A percentile compares a stretch with the other conserved stretches of the same genome.
Conservation (phyloP, 2,797 vertebrate genomes). For the Pygocentrus nattereri region DNA sequence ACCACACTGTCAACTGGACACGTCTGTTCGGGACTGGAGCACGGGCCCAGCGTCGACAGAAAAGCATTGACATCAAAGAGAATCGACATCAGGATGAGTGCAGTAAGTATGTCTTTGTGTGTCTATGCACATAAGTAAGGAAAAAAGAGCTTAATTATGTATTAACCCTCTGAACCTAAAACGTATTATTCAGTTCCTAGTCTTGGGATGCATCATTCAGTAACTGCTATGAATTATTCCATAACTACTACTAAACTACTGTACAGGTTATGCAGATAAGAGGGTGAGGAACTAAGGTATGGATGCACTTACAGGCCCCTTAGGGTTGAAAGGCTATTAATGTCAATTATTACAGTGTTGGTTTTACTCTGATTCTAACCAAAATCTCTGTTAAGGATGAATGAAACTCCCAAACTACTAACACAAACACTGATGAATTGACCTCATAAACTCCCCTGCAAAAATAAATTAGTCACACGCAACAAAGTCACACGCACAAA, state of each 20-base stretch:
- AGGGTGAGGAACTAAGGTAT: no score
- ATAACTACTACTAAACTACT: not conserved
- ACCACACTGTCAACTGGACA: constrained; percentile 88
- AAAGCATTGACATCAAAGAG: constrained; percentile 74
- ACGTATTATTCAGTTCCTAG: not conserved
- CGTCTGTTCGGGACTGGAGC: constrained; percentile 72
- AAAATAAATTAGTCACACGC: not conserved
- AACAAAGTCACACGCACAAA: no score
- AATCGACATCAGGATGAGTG: constrained; percentile 80
- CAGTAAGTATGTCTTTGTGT: constrained; percentile 75
- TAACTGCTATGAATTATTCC: not conserved
- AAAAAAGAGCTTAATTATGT: not conserved
- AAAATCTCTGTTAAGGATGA: not conserved
- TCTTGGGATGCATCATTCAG: not conserved
- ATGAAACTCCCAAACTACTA: not conserved
- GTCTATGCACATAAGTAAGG: not conserved
- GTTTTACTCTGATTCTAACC: not conserved
- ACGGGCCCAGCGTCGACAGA: constrained; percentile 65
- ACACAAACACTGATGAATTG: not conserved
- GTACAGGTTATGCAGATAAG: not conserved
- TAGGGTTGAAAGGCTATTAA: no score
- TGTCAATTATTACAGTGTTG: not conserved
- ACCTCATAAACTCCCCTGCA: no score
- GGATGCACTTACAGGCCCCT: no score
- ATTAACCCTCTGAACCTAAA: not conserved